Percentiles rank a stretch among this genome's conserved stretches.
phyloP scores from a whole-genome alignment of 92 coral and sea anemone species.

The Paragorgia papillata region DNA sequence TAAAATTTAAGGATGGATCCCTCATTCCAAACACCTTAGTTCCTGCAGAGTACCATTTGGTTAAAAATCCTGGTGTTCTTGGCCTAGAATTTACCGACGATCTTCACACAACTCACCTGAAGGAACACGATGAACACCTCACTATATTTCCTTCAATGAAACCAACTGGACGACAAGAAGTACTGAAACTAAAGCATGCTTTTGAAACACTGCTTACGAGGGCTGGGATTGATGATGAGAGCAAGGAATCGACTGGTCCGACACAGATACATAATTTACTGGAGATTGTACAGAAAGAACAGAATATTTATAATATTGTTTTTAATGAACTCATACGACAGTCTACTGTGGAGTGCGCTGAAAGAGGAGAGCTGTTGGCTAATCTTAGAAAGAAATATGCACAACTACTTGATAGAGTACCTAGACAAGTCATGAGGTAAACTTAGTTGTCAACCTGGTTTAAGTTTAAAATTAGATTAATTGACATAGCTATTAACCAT shows the following conservation, averaged over 20 bases:
- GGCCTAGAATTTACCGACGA: slow-evolving; percentile 96
- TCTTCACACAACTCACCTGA: slow-evolving; percentile 76
- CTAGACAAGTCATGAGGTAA: slow-evolving; percentile 96
- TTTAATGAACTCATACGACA: slow-evolving; percentile 98
- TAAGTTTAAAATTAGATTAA: too few relatives aligned
- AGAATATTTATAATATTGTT: slow-evolving; percentile 88
- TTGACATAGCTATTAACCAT: too few relatives aligned
- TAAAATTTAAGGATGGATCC: slow-evolving; percentile 61
- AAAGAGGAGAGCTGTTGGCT: slow-evolving; percentile 94
- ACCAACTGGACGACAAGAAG: slow-evolving; percentile 95
- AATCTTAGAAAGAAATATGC: slow-evolving; percentile 86
- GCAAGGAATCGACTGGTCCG: slow-evolving; percentile 88
- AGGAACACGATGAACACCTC: slow-evolving; percentile 86
- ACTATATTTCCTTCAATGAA: slow-evolving; percentile 97
- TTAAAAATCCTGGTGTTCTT: slow-evolving; percentile 94
- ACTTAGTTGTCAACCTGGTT: background rate
- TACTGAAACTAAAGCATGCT: slow-evolving; percentile 94
- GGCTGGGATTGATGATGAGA: slow-evolving; percentile 92
- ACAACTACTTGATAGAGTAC: slow-evolving; percentile 83
- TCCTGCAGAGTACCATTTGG: slow-evolving; percentile 95
- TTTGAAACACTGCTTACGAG: slow-evolving; percentile 84
- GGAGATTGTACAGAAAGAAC: slow-evolving; percentile 92
- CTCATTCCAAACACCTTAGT: slow-evolving; percentile 81
- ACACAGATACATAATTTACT: slow-evolving; percentile 97
- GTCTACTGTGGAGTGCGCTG: slow-evolving; percentile 93